Percentiles rank a stretch among this genome's conserved stretches.
phyloP scores from a whole-genome alignment of 2,113 vertebrate genomes.

The Gorsachius goisagi region DNA sequence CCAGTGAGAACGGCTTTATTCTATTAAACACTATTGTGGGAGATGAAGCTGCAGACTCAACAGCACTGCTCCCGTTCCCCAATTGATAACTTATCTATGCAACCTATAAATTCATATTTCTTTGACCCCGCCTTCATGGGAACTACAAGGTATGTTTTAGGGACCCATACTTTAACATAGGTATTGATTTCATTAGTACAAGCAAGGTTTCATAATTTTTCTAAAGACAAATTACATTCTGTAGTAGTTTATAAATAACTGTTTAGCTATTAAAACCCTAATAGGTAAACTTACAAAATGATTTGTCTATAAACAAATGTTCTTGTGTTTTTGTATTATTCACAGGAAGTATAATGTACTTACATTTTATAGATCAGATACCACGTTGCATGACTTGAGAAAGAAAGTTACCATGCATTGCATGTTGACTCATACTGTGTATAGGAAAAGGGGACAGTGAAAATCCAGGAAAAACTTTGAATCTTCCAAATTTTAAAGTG shows the following conservation, averaged over 20 bases:
- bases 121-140: background rate
- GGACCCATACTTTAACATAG: background rate
- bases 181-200: background rate
- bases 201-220: background rate
- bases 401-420: background rate
- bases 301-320: background rate
- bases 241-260: background rate
- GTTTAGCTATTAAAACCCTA: background rate
- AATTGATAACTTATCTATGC: background rate
- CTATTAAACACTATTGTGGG: background rate
- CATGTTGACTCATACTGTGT: background rate
- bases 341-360: background rate
- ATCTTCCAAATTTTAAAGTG: background rate
- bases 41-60: background rate
- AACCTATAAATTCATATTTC: background rate
- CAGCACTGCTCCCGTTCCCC: background rate
- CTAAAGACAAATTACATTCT: background rate
- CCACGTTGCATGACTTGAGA: background rate
- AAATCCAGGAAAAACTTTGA: background rate
- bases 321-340: background rate
- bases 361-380: background rate
- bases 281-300: background rate
- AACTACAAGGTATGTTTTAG: background rate
- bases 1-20: background rate
- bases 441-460: background rate